Evolutionary conservation across 2,888 invertebrate genomes (phyloP), one percentile per base, ranked within the genome.

Genomic region (Buathra laborator): DNA sequence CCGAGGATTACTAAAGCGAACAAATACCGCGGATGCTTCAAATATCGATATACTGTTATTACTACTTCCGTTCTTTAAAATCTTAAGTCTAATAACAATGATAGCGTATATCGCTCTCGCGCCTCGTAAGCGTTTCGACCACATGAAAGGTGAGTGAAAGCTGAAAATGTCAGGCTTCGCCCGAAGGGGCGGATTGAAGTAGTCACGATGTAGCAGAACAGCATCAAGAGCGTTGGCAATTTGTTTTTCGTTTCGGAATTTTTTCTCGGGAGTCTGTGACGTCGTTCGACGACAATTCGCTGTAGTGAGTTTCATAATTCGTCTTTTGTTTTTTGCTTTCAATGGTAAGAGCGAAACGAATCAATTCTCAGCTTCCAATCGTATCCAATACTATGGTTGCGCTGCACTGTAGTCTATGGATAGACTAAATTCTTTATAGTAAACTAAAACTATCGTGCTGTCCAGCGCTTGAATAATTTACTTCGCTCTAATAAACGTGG

Each of bases 121-220:
- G 29, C 14, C 62, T 3, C 14, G 62, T n/a, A 62, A 29, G 62
- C 3, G 32, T 14, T 7, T n/a, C 62, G 6, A 71, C 16, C 12
- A n/a, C 37, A 16, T 53, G n/a, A 14, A 64, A 64, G 51, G 37
- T 32, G 32, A 75, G 90, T 87, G 90, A 92, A 90, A 92, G 90
- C 90, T 89, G 87, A 89, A 89, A 86, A 90, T 87, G 88, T 87
- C 77, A 79, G 83, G 78, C 76, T 80, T 80, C 72, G 77, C 53
- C 44, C 56, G 74, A 48, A 43, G 46, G 71, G 14, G 24, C 37
- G 67, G 37, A 62, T 75, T 24, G n/a, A 16, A 86, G 68, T 83
- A 81, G 78, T 85, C 84, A 83, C 87, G 64, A 71, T 68, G 32
- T 81, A 78, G 82, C 81, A 74, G 81, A 46, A 62, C 7, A 1